phyloP scores from a whole-genome alignment of 2,888 invertebrate genomes.

The Ptilodon capucinus region DNA sequence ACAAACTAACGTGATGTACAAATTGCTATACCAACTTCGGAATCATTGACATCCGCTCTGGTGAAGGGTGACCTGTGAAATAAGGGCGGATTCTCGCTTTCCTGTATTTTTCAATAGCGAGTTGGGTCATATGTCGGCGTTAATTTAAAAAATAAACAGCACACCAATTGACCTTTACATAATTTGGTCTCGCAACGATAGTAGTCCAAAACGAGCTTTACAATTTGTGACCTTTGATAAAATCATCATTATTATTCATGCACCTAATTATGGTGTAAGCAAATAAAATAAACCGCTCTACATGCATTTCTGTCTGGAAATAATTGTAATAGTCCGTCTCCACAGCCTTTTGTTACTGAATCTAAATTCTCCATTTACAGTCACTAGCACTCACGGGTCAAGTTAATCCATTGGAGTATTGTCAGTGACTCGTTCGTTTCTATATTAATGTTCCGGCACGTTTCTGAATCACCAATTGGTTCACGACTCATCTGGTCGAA shows the following conservation, averaged over 20 bases:
- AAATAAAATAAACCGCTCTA: too few species aligned
- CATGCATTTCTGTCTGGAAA: too few species aligned
- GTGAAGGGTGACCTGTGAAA: too few species aligned
- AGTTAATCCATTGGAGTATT: not conserved
- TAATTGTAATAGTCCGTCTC: too few species aligned
- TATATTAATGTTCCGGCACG: not conserved
- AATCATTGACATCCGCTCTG: too few species aligned
- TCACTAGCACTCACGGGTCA: too few species aligned
- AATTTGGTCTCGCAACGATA: not conserved
- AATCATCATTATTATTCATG: not conserved
- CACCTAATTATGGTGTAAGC: too few species aligned
- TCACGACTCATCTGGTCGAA: not conserved
- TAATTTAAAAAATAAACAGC: too few species aligned
- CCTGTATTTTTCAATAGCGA: too few species aligned
- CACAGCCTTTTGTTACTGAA: too few species aligned
- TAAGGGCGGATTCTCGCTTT: too few species aligned
- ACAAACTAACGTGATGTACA: not conserved
- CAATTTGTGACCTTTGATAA: not conserved
- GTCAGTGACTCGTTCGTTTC: not conserved
- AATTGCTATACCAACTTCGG: not conserved
- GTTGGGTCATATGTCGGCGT: too few species aligned
- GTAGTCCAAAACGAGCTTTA: not conserved
- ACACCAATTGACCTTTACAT: not conserved
- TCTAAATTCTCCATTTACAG: not conserved
- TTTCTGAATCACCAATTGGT: not conserved